phyloP scores from a whole-genome alignment of 2,888 invertebrate species.

The Mythimna pallens region DNA sequence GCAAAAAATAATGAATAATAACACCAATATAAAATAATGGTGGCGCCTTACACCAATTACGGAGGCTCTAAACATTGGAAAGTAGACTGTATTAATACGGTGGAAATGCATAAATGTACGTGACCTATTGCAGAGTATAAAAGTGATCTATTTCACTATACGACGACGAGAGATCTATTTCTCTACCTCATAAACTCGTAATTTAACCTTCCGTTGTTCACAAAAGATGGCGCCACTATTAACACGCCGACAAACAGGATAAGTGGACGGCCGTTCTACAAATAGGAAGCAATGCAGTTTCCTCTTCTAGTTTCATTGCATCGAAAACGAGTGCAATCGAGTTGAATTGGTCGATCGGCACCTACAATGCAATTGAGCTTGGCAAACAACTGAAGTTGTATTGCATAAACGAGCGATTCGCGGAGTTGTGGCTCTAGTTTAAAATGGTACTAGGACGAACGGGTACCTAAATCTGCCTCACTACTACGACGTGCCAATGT shows the following conservation, averaged over 20 bases:
- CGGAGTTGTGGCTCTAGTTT: background rate
- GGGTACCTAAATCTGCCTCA: background rate
- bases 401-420: slow-evolving; percentile 1
- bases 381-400: slow-evolving; percentile 41
- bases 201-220: background rate
- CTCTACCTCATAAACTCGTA: background rate
- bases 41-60: too few relatives aligned
- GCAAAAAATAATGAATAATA: too few relatives aligned
- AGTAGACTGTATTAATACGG: too few relatives aligned
- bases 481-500: too few relatives aligned
- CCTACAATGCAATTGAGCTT: slow-evolving; percentile 34
- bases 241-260: slow-evolving; percentile 41
- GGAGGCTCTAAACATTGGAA: too few relatives aligned
- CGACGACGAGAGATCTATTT: background rate
- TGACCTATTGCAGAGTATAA: background rate
- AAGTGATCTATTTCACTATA: background rate
- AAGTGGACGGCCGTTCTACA: slow-evolving; percentile 49
- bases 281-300: slow-evolving; percentile 50
- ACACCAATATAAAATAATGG: too few relatives aligned
- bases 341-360: slow-evolving; percentile 49
- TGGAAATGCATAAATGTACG: too few relatives aligned
- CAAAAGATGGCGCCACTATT: slow-evolving; percentile 40
- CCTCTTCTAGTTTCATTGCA: slow-evolving; percentile 58
- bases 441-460: background rate
- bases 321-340: slow-evolving; percentile 55